These are phyloP conservation scores for Physella acuta DNA, from an alignment of 1,140 invertebrate species.

Conservation along the genomic window DNA sequence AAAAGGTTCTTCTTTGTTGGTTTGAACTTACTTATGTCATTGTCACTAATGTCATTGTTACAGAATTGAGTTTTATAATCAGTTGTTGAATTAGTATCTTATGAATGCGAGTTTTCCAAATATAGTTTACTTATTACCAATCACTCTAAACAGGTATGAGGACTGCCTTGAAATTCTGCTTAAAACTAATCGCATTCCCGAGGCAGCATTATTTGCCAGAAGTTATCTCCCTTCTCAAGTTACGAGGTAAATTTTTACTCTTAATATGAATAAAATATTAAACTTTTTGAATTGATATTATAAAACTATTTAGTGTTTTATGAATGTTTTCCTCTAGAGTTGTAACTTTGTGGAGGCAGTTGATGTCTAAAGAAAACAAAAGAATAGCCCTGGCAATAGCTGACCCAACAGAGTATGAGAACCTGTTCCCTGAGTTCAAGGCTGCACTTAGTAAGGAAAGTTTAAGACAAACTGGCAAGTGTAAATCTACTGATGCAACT, in stretches of 20 bases:
- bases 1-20: too few species aligned
- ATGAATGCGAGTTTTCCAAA: background rate
- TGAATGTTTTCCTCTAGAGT: conserved; percentile 38
- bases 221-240: conserved; percentile 88
- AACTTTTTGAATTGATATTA: background rate
- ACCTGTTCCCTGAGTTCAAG: conserved; percentile 86
- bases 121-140: background rate
- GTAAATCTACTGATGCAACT: too few species aligned
- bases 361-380: conserved; percentile 46
- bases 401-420: conserved; percentile 93
- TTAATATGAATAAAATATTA: background rate
- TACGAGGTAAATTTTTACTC: conserved; percentile 56
- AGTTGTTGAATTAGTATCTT: background rate
- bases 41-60: too few species aligned
- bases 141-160: conserved; percentile 65
- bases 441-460: too few species aligned
- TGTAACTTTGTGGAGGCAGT: conserved; percentile 52
- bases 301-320: background rate
- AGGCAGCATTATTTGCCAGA: conserved; percentile 90
- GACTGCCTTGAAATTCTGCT: conserved; percentile 91
- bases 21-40: too few species aligned
- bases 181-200: conserved; percentile 83
- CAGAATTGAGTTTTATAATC: background rate
- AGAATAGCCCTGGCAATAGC: conserved; percentile 91
- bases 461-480: too few species aligned